Evolutionary conservation across 2,113 vertebrate species (phyloP).

Genomic region (Orthonyx spaldingii): DNA sequence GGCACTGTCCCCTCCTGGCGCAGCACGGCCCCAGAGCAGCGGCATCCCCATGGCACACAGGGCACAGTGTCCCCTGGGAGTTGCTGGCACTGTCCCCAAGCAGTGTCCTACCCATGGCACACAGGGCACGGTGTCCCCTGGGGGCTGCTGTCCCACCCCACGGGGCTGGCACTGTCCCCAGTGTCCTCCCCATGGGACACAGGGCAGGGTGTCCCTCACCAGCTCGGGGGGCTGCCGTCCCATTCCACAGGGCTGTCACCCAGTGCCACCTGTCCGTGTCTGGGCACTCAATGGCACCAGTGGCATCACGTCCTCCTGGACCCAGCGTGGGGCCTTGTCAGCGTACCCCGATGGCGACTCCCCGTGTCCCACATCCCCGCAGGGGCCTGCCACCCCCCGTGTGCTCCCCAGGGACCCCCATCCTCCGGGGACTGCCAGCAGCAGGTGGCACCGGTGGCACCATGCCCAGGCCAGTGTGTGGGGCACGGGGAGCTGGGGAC

Average conservation of each 20-base stretch:
- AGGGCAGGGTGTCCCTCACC: background rate
- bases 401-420: background rate
- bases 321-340: fast-evolving
- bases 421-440: background rate
- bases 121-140: background rate
- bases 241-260: background rate
- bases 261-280: background rate
- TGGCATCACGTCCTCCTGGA: background rate
- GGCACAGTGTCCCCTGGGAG: background rate
- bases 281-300: fast-evolving
- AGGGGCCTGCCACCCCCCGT: fast-evolving
- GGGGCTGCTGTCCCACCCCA: too few species aligned
- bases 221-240: background rate
- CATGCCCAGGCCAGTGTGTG: background rate
- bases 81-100: background rate
- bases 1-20: fast-evolving
- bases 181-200: background rate
- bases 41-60: fast-evolving
- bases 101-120: background rate
- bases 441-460: background rate
- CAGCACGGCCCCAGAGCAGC: background rate
- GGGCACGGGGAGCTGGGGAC: background rate
- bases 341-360: fast-evolving
- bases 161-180: background rate
- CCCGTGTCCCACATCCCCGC: fast-evolving